Conservation (phyloP, 2,888 invertebrate genomes). For the Autographa gamma region DNA sequence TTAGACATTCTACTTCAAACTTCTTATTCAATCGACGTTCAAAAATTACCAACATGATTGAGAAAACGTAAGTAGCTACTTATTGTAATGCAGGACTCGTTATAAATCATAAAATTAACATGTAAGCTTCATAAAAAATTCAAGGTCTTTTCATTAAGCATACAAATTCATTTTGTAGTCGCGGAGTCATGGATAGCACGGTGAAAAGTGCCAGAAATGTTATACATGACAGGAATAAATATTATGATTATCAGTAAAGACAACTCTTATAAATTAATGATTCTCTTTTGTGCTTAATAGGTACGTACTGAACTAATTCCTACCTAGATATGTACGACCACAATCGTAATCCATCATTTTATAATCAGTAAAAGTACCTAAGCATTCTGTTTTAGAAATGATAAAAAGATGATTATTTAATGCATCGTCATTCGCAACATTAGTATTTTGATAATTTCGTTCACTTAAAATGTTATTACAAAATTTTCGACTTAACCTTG, state of each 20-base stretch:
- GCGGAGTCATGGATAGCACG: constrained; percentile 8
- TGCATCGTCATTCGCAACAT: not conserved
- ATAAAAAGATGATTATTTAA: constrained; percentile 1
- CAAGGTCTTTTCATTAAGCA: constrained; percentile 16
- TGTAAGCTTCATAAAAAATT: constrained; percentile 5
- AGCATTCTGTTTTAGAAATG: not conserved
- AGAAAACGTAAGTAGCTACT: not conserved
- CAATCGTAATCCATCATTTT: not conserved
- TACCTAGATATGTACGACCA: not conserved
- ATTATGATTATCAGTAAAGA: not conserved
- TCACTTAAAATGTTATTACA: not conserved
- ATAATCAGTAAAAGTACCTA: constrained; percentile 6
- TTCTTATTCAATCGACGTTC: not conserved
- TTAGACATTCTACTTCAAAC: not conserved
- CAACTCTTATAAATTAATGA: not conserved
- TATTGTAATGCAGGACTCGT: not conserved
- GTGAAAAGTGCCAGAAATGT: not conserved
- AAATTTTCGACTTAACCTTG: not conserved
- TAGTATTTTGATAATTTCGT: not conserved
- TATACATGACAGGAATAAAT: not conserved
- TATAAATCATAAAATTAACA: not conserved
- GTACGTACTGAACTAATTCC: constrained; percentile 1
- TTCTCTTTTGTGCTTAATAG: not conserved
- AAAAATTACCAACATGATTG: not conserved
- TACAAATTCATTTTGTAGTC: constrained; percentile 21